Evolutionary conservation across 2,888 invertebrate genomes (phyloP), one percentile per base, ranked within the genome.

Genomic region (Cosmopolites sordidus): DNA sequence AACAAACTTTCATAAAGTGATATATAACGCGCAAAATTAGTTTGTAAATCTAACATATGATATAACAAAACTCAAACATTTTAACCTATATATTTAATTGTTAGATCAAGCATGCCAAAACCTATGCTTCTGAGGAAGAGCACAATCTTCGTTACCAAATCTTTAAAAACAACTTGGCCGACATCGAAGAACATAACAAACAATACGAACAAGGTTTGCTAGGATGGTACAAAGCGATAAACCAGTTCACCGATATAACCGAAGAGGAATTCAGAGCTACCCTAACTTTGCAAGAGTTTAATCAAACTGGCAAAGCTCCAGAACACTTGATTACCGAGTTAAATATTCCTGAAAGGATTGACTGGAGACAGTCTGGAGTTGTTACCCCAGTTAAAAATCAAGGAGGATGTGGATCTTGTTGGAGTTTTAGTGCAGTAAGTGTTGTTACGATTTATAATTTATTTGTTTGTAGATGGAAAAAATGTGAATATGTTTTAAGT

Each of bases 151-250:
- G 62, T 11, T 58, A 59, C 43, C n/a, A 15, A 6, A 46, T 57
- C 15, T 62, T 62, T 52, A 47, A 48, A 40, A 8, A 48, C 1
- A 62, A 58, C 17, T 42, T 62, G 11, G 12, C 37, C 11, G 43
- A 44, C 50, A 62, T 62, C 17, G 54, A 62, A 55, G 51, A 56
- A 43, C 62, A 62, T 51, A 62, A 62, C 38, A 52, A 42, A 9
- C 48, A 51, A 56, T 62, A 58, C 42, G 47, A 57, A 8, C 49
- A 47, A 16, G 60, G 60, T 8, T 47, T 56, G 41, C 48, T 38
- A 29, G 29, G 48, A 3, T 62, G 54, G 44, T 56, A 46, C 40
- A 17, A 60, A 16, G 56, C 46, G 14, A 52, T 60, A 8, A 62
- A 46, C 9, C 41, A 50, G 8, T 60, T 58, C 14, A 47, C 59